phyloP scores from a whole-genome alignment of 2,113 vertebrate genomes.

The Nycticryphes semicollaris region DNA sequence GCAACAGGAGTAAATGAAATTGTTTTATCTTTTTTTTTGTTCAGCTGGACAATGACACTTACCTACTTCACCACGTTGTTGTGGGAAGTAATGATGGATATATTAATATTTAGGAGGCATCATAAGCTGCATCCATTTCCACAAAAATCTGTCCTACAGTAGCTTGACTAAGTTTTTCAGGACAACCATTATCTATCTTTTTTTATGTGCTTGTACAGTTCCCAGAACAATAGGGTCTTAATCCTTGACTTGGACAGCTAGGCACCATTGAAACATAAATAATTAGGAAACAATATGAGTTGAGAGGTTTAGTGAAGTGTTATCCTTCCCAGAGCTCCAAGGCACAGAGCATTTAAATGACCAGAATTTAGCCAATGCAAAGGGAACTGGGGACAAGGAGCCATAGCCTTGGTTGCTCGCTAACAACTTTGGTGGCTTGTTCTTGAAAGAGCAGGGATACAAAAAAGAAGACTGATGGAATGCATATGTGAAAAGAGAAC shows the following conservation, averaged over 20 bases:
- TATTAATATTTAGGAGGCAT: not conserved
- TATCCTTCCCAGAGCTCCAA: constrained; percentile 43
- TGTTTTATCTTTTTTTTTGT: not conserved
- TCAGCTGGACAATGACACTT: not conserved
- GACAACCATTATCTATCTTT: not conserved
- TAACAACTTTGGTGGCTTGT: constrained; percentile 55
- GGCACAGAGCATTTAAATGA: constrained; percentile 16
- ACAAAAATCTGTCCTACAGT: constrained; percentile 33
- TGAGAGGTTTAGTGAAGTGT: constrained; percentile 44
- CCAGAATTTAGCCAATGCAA: constrained; percentile 13
- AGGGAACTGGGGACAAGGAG: constrained; percentile 57
- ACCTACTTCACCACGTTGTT: not conserved
- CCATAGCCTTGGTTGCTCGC: not conserved
- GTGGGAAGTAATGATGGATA: not conserved
- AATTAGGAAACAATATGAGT: constrained; percentile 55
- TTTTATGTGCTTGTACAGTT: constrained; percentile 37
- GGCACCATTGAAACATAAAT: constrained; percentile 65
- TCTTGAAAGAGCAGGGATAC: constrained; percentile 28
- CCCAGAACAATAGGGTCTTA: constrained; percentile 41
- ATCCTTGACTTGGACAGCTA: constrained; percentile 55
- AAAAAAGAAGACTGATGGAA: constrained; percentile 40
- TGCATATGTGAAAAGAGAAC: not conserved
- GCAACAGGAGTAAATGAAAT: not conserved
- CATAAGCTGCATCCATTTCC: not conserved
- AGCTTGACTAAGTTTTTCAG: constrained; percentile 39